Base-by-base conservation (phyloP, 2,113 vertebrate species). In the Pelecanus crispus region DNA sequence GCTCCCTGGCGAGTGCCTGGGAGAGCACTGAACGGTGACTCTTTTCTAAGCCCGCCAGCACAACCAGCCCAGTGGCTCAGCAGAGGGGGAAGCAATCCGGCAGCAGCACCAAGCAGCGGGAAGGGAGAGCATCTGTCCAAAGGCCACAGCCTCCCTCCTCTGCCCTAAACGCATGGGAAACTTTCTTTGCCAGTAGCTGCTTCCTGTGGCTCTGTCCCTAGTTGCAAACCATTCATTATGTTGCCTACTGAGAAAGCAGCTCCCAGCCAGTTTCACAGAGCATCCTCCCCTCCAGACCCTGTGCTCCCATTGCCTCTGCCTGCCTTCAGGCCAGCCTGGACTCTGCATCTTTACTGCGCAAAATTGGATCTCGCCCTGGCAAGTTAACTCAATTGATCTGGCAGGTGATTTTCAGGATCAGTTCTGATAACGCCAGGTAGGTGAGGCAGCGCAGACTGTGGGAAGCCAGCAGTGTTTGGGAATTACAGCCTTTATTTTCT, bases 251-350 rank as follows among this genome's bases (percentile, higher is more conserved):
- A 85, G 78, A 38, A 81, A 88, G 45, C 34, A 73, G 44, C 49
- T 93, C 45, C 44, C 34, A 20, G 17, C 34, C 36, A 8, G 12
- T 42, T 63, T 50, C 21, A 14, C 9, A 3, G 18, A 17, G 42
- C 3, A n/a, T 87, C 20, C 32, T 45, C 14, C 17, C 21, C 0
- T 0, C 15, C 49, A 68, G 44, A 20, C 17, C 12, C 15, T 0
- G 0, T 47, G 29, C 34, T 82, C 31, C 52, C 5, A 0, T 18
- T 11, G 1, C n/a, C 31, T 12, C 68, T 53, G 13, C 2, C 0
- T 63, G 36, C 42, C 50, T 52, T 53, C 12, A 34, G 52, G 19
- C 34, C 74, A 49, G 53, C 31, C 63, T 38, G 45, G 21, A 15
- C 32, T 88, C 45, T 72, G 21, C 28, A 6, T 58, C 86, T 88